These are phyloP conservation scores for Styela plicata DNA, from an alignment of 23 tunicate genomes.

Conservation along the genomic window DNA sequence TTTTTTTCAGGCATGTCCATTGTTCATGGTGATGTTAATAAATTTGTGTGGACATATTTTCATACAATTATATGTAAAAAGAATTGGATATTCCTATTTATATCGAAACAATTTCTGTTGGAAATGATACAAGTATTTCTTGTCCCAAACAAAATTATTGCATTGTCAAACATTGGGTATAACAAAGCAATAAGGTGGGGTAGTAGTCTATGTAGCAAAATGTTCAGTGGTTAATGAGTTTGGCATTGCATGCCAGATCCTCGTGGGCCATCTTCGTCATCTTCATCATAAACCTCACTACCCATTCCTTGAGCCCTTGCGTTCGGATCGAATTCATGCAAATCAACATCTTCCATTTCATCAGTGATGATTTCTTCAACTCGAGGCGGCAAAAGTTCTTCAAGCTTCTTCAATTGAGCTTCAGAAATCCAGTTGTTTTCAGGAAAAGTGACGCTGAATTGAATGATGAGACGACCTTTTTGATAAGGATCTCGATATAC, in stretches of 20 bases:
- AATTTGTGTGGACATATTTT: too few species aligned
- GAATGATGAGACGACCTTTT: conserved; percentile 83
- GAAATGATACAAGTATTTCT: too few species aligned
- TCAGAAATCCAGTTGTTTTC: conserved; percentile 64
- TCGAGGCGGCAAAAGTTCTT: conserved; percentile 70
- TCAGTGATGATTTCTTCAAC: conserved; percentile 42
- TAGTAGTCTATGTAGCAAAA: too few species aligned
- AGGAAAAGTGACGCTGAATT: conserved; percentile 76
- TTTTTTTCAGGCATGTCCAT: too few species aligned
- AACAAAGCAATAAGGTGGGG: too few species aligned
- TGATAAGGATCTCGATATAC: conserved; percentile 84
- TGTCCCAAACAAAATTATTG: too few species aligned
- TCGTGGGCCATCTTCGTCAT: conserved; percentile 58
- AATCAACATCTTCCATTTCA: conserved; percentile 73
- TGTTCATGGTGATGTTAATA: too few species aligned
- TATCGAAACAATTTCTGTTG: too few species aligned
- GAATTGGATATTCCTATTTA: too few species aligned
- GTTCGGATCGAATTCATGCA: conserved; percentile 74
- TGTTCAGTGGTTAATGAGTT: too few species aligned
- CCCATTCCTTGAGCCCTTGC: conserved; percentile 27
- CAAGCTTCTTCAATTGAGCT: conserved; percentile 46
- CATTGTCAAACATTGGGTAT: too few species aligned
- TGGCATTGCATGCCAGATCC: conserved; percentile 73
- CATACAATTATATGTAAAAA: too few species aligned
- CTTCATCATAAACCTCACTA: conserved; percentile 74